Base-by-base conservation (phyloP, 1,140 invertebrate genomes). In the Neodiprion virginianus region DNA sequence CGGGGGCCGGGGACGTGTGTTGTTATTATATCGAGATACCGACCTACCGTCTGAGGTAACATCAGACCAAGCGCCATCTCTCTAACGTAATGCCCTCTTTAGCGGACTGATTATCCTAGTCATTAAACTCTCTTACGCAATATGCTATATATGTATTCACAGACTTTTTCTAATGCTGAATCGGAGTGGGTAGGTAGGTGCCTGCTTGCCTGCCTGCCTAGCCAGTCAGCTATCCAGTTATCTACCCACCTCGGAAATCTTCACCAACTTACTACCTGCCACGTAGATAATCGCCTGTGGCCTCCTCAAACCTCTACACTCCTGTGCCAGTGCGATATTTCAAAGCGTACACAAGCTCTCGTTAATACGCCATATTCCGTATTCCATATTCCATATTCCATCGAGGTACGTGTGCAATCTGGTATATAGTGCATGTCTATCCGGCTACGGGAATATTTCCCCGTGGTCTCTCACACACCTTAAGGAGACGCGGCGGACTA, bases 21-120 rank as follows among this genome's bases (percentile, higher is more conserved):
- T 81, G 79, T 81, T 81, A 80, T 81, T 81, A 78, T 80, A 81
- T 81, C 79, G 80, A 80, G 78, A 73, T 76, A 71, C 53, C 53
- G 28, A 61, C 28, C 28, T 40, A 61, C 53, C 53, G 53, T 17
- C 53, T 61, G 53, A 61, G n/a, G 53, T 61, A 61, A 61, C 53
- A 8, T 61, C 53, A 17, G 53, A 14, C 53, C 11, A 17, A 61
- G 53, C 53, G 53, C 53, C 53, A 61, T 61, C 53, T 61, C 53
- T 61, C 53, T 17, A 61, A 61, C 11, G 53, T 61, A 61, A 61
- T 61, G 53, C 53, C 53, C 53, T 61, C 53, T 61, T 61, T 61
- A 61, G 53, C 53, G 53, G 53, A 61, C 53, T 61, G 53, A 61
- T 61, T 61, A 61, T 61, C 53, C 53, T 61, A 12, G 53, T 61